Evolutionary conservation across 1,140 invertebrate genomes (phyloP).

Genomic region (Dreissena rostriformis): DNA sequence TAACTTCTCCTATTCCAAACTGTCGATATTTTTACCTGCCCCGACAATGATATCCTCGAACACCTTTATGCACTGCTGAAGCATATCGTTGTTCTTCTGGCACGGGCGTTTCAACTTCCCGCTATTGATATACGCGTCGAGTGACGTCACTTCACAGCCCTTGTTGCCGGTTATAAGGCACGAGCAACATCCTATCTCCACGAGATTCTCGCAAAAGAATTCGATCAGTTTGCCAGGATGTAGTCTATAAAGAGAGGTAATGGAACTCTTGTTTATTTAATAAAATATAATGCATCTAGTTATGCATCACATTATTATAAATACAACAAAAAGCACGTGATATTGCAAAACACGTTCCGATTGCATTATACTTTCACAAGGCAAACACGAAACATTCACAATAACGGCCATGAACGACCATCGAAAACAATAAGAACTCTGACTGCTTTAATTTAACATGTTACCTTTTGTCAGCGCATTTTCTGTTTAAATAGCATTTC

Average conservation of each 20-base stretch:
- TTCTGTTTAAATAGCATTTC: too few relatives aligned
- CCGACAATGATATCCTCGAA: slow-evolving; percentile 37
- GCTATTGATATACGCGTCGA: slow-evolving; percentile 29
- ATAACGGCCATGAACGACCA: too few relatives aligned
- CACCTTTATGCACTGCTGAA: slow-evolving; percentile 41
- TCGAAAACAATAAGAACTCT: too few relatives aligned
- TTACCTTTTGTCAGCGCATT: too few relatives aligned
- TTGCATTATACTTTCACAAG: too few relatives aligned
- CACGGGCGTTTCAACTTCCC: slow-evolving; percentile 48
- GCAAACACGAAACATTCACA: too few relatives aligned
- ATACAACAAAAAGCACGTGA: too few relatives aligned
- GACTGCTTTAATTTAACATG: too few relatives aligned
- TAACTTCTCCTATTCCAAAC: slow-evolving; percentile 21
- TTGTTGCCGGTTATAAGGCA: slow-evolving; percentile 30
- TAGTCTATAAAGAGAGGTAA: background rate
- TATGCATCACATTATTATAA: too few relatives aligned
- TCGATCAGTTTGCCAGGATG: slow-evolving; percentile 36
- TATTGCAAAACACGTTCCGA: too few relatives aligned
- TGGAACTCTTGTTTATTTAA: too few relatives aligned
- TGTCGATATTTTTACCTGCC: slow-evolving; percentile 22
- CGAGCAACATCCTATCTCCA: slow-evolving; percentile 32
- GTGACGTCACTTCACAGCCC: slow-evolving; percentile 26
- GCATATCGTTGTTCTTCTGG: slow-evolving; percentile 36
- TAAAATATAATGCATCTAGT: too few relatives aligned
- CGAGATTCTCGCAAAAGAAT: slow-evolving; percentile 39